Conservation (phyloP, 1,140 invertebrate species). For the Drosophila leontia region DNA sequence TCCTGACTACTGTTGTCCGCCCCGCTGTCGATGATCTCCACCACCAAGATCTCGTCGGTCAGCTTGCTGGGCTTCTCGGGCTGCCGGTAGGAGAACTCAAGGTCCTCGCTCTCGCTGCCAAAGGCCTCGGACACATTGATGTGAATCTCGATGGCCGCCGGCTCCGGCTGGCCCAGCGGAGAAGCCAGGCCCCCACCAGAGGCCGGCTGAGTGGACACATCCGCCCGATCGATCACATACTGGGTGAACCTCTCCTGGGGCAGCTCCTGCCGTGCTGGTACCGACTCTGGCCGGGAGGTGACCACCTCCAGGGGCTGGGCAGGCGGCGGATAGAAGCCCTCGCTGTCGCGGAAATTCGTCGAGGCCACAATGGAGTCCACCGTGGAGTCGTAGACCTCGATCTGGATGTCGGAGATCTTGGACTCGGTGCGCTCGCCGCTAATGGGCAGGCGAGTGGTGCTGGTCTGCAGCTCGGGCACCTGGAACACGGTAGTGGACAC, state of each 20-base stretch:
- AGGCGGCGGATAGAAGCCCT: slow-evolving; percentile 59
- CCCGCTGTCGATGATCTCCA: slow-evolving; percentile 77
- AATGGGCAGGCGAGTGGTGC: slow-evolving; percentile 48
- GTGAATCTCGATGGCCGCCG: slow-evolving; percentile 82
- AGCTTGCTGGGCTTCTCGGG: slow-evolving; percentile 40
- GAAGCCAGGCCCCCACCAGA: slow-evolving; percentile 34
- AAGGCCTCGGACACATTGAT: slow-evolving; percentile 82
- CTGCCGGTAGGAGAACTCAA: slow-evolving; percentile 79
- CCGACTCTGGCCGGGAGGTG: slow-evolving; percentile 42
- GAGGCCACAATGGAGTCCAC: slow-evolving; percentile 79
- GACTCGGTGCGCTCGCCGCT: slow-evolving; percentile 65
- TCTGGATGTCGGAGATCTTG: slow-evolving; percentile 82
- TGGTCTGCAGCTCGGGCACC: slow-evolving; percentile 61
- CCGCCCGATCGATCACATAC: slow-evolving; percentile 77
- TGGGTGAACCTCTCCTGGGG: slow-evolving; percentile 76
- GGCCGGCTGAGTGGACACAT: slow-evolving; percentile 74
- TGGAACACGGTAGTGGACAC: slow-evolving; percentile 79
- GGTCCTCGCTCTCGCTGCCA: slow-evolving; percentile 77
- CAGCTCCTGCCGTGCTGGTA: background rate
- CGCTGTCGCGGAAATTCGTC: slow-evolving; percentile 74
- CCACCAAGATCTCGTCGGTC: slow-evolving; percentile 78
- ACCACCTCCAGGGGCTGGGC: slow-evolving; percentile 18
- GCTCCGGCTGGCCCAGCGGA: slow-evolving; percentile 68
- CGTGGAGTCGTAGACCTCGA: slow-evolving; percentile 82
- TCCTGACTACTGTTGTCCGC: slow-evolving; percentile 61